Evolutionary conservation across 2,113 vertebrate genomes (phyloP), one percentile per base, ranked within the genome.

Genomic region (Triplophysa siluroides): DNA sequence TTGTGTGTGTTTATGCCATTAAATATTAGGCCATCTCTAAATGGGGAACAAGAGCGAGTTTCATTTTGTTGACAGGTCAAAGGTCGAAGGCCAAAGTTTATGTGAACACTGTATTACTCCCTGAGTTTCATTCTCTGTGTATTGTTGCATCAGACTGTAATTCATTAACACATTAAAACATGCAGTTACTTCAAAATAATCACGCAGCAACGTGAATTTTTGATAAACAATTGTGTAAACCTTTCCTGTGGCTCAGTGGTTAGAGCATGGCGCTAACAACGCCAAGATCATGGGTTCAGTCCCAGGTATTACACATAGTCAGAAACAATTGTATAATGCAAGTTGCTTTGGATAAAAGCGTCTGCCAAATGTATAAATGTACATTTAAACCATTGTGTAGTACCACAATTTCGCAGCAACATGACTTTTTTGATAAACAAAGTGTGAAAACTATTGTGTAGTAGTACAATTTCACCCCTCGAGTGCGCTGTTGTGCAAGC

Each of bases 111-210:
- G 91, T 92, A 89, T 90, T 90, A 85, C 84, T 90, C 81, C 74
- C 75, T 63, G 68, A 69, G 66, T 82, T 89, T 88, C 18, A 64
- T 81, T 91, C 86, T 88, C 89, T 90, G 91, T 92, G 88, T 90
- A 90, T 89, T 88, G 87, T 91, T 87, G 85, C 91, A 89, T 91
- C 89, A 84, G 79, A 88, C 85, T 89, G 88, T 91, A 92, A 91
- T 92, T 88, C 86, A 93, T 93, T 93, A 93, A 93, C 90, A 93
- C 89, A 92, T 92, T 91, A 91, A 93, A 93, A 88, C 90, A 92
- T 88, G 86, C 86, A 90, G 88, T 91, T 92, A 92, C 87, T 83
- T 84, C 24, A 71, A 73, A 82, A 73, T 19, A 60, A 9, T 19
- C 64, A 2, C 8, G 11, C 45, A 8, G 16, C 33, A 16, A 33